A percentile compares a stretch with the other conserved stretches of the same genome.
phyloP scores from a whole-genome alignment of 2,113 vertebrate genomes.

The Corythoichthys haematopterus region DNA sequence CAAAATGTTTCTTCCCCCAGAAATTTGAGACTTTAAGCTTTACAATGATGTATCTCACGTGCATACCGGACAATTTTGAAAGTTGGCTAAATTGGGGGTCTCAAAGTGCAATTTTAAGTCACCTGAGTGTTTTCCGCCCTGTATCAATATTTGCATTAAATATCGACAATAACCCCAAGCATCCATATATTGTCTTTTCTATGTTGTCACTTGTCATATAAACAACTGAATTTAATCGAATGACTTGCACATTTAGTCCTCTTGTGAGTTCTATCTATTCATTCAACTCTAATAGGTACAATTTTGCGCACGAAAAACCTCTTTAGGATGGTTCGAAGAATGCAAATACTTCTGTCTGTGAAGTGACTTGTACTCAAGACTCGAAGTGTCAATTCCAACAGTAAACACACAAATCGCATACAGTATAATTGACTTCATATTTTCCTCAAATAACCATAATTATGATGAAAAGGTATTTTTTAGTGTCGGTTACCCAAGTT shows the following conservation, averaged over 20 bases:
- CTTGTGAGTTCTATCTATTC: background rate
- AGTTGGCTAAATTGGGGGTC: too few species aligned
- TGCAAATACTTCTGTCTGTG: background rate
- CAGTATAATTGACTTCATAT: background rate
- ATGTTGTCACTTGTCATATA: too few species aligned
- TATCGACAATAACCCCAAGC: too few species aligned
- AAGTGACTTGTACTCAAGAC: background rate
- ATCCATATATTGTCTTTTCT: too few species aligned
- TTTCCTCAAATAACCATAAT: background rate
- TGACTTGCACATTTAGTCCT: background rate
- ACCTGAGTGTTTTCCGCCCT: too few species aligned
- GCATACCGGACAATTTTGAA: too few species aligned
- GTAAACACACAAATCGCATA: background rate
- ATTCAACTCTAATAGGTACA: background rate
- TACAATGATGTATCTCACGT: too few species aligned
- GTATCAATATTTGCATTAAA: too few species aligned
- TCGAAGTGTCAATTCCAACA: background rate
- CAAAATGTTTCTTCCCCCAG: too few species aligned
- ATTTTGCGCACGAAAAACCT: background rate
- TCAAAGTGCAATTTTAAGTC: too few species aligned
- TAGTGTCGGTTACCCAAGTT: slow-evolving; percentile 44
- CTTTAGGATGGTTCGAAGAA: background rate
- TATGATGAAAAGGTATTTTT: background rate
- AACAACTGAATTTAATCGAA: background rate
- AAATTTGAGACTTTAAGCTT: too few species aligned